Evolutionary conservation across 2,797 vertebrate genomes (phyloP).

Genomic region (Rachycentron canadum): DNA sequence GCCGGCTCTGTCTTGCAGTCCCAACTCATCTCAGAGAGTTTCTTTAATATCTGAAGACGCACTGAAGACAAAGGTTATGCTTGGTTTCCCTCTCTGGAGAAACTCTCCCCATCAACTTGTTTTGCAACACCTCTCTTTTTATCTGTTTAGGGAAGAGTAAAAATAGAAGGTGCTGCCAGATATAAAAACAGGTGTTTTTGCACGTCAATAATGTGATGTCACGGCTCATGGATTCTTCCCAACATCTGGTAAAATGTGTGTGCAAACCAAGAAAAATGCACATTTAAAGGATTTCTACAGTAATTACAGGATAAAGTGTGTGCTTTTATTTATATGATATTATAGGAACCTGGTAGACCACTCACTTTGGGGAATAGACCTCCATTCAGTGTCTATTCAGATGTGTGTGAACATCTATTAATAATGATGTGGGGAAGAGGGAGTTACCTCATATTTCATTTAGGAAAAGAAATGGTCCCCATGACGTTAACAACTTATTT

Average conservation of each 20-base stretch:
- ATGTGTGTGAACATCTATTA: too few relatives aligned
- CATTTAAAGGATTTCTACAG: not conserved
- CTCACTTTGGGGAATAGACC: not conserved
- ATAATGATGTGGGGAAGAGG: not conserved
- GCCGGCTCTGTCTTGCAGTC: slow-evolving; percentile 21
- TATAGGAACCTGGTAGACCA: not conserved
- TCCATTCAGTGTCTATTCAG: not conserved
- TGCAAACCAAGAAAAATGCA: not conserved
- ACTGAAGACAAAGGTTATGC: slow-evolving; percentile 44
- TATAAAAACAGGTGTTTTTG: slow-evolving; percentile 60
- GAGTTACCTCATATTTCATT: not conserved
- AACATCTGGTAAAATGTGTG: slow-evolving; percentile 27
- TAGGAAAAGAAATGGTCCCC: not conserved
- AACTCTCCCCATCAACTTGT: slow-evolving; percentile 47
- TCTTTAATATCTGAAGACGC: slow-evolving; percentile 48
- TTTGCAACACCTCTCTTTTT: slow-evolving; percentile 55
- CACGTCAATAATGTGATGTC: slow-evolving; percentile 40
- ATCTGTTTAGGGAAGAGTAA: slow-evolving; percentile 55
- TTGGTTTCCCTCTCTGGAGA: slow-evolving; percentile 53
- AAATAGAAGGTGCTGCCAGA: slow-evolving; percentile 64
- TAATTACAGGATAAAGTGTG: slow-evolving; percentile 7
- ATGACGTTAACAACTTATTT: not conserved
- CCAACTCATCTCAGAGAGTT: slow-evolving; percentile 33
- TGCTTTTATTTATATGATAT: not conserved
- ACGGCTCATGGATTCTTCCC: slow-evolving; percentile 23